Evolutionary conservation across 2,888 invertebrate genomes (phyloP).

Genomic region (Thera obeliscata): DNA sequence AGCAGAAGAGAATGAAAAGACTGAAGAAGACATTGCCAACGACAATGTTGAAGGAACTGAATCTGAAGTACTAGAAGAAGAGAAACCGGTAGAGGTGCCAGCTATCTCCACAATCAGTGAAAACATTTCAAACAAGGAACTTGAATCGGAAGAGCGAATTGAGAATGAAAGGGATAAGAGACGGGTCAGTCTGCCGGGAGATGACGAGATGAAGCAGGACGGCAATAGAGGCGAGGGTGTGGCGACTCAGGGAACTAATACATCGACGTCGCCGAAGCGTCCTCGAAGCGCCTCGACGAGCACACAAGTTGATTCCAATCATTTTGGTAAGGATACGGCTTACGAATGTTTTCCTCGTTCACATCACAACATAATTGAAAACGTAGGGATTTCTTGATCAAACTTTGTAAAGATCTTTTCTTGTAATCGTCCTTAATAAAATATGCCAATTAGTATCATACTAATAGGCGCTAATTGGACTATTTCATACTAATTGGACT

Average conservation of each 20-base stretch:
- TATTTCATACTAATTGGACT: no score
- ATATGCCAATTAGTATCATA: no score
- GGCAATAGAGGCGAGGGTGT: constrained; percentile 68
- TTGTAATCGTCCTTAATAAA: no score
- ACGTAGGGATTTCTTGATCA: no score
- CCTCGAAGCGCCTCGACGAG: constrained; percentile 92
- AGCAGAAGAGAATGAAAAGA: constrained; percentile 55
- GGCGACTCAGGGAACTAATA: constrained; percentile 71
- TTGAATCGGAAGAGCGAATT: constrained; percentile 63
- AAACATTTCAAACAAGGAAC: constrained; percentile 83
- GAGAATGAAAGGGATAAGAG: constrained; percentile 80
- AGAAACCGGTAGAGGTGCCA: constrained; percentile 84
- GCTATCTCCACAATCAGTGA: constrained; percentile 90
- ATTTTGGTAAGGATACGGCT: constrained; percentile 87
- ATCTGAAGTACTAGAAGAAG: constrained; percentile 58
- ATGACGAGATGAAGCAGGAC: constrained; percentile 78
- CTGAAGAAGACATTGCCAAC: constrained; percentile 57
- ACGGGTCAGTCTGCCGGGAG: constrained; percentile 86
- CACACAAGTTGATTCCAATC: constrained; percentile 93
- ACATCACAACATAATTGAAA: neutral
- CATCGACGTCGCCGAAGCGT: constrained; percentile 86
- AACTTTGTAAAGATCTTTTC: no score
- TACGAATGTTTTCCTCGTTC: neutral
- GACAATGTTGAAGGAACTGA: constrained; percentile 63
- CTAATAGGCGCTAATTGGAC: no score